These are phyloP conservation scores for Heteronetta atricapilla DNA, from an alignment of 2,113 vertebrate genomes.

Conservation along the genomic window DNA sequence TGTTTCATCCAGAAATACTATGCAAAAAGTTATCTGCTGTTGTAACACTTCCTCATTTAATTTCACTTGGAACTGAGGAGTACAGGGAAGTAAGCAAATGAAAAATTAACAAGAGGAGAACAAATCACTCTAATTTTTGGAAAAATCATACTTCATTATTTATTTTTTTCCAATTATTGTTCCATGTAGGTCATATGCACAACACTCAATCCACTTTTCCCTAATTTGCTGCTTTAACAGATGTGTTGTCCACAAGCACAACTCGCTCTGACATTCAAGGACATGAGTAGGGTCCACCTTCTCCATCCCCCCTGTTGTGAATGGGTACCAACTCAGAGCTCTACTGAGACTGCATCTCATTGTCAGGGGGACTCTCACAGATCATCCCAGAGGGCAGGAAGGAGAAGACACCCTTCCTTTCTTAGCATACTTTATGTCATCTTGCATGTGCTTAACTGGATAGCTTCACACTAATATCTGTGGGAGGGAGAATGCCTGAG, in stretches of 20 bases:
- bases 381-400: background rate
- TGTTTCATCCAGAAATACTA: slow-evolving; percentile 4
- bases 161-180: background rate
- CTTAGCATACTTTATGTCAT: background rate
- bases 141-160: background rate
- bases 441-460: background rate
- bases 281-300: background rate
- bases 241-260: background rate
- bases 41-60: slow-evolving; percentile 51
- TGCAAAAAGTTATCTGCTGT: background rate
- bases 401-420: background rate
- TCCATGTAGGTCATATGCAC: background rate
- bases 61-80: background rate
- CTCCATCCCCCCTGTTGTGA: rapidly evolving
- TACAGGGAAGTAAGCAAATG: background rate
- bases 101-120: background rate
- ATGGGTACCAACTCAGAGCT: background rate
- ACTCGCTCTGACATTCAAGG: background rate
- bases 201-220: background rate
- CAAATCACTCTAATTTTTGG: background rate
- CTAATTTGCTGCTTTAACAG: background rate
- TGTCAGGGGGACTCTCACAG: background rate
- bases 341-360: rapidly evolving
- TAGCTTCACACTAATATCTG: background rate
- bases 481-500: background rate